These are phyloP conservation scores for Lathronympha strigana DNA, from an alignment of 2,888 invertebrate species.

Conservation along the genomic window DNA sequence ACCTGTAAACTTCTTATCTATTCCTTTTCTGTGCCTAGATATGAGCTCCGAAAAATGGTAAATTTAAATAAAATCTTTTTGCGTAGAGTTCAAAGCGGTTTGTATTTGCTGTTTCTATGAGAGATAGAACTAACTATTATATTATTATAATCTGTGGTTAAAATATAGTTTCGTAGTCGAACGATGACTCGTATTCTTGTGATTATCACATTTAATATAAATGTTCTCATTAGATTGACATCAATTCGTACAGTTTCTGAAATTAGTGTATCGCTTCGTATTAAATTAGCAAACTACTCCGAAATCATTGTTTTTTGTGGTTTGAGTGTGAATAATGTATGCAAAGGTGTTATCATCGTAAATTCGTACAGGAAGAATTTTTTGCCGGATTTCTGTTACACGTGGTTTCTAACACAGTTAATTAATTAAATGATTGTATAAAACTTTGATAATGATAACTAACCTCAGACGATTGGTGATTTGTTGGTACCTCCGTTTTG, in stretches of 20 bases:
- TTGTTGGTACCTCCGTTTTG: too few species aligned
- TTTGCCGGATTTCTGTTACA: constrained; percentile 1
- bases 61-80: too few species aligned
- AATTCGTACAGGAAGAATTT: background rate
- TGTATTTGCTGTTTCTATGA: too few species aligned
- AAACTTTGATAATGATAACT: too few species aligned
- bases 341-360: background rate
- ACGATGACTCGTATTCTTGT: background rate
- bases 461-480: too few species aligned
- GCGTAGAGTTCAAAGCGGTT: too few species aligned
- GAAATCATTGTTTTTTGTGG: constrained; percentile 9
- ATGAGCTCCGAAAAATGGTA: too few species aligned
- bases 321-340: constrained; percentile 1
- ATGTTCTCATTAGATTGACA: background rate
- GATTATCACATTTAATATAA: background rate
- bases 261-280: background rate
- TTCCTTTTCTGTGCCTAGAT: too few species aligned
- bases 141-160: too few species aligned
- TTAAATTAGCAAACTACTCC: constrained; percentile 11
- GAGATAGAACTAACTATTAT: too few species aligned
- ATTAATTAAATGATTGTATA: too few species aligned
- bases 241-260: background rate
- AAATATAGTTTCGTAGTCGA: background rate
- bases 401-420: background rate
- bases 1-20: too few species aligned